Evolutionary conservation across 2,113 vertebrate genomes (phyloP).

Genomic region (Festucalex cinctus): DNA sequence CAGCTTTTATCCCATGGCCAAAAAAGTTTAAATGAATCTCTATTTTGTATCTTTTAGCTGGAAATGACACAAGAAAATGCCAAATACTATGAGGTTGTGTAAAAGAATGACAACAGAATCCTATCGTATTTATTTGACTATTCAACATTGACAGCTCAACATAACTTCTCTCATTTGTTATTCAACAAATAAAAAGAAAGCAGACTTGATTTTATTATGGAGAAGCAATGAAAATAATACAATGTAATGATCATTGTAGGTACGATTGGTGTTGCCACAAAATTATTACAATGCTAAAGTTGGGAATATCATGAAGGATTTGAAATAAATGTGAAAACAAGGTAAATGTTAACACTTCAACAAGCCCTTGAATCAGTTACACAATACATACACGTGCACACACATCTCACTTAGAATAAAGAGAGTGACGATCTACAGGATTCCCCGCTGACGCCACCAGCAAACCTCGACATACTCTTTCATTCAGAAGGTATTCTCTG

Average conservation of each 20-base stretch:
- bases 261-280: neutral
- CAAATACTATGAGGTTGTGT: neutral
- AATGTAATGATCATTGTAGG: neutral
- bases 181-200: neutral
- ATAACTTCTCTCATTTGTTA: neutral
- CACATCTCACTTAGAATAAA: neutral
- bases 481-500: conserved; percentile 45
- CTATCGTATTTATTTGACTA: neutral
- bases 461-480: conserved; percentile 31
- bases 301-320: neutral
- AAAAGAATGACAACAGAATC: neutral
- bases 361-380: neutral
- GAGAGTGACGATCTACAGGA: conserved; percentile 23
- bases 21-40: neutral
- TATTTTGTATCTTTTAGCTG: neutral
- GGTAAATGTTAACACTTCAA: neutral
- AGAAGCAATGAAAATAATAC: neutral
- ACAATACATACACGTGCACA: neutral
- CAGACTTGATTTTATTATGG: neutral
- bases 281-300: neutral
- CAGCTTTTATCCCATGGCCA: neutral
- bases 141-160: neutral
- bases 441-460: conserved; percentile 23
- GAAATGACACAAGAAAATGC: neutral
- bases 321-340: neutral